Base-by-base conservation (phyloP, 2,888 invertebrate genomes). In the Marasmarcha lunaedactyla region DNA sequence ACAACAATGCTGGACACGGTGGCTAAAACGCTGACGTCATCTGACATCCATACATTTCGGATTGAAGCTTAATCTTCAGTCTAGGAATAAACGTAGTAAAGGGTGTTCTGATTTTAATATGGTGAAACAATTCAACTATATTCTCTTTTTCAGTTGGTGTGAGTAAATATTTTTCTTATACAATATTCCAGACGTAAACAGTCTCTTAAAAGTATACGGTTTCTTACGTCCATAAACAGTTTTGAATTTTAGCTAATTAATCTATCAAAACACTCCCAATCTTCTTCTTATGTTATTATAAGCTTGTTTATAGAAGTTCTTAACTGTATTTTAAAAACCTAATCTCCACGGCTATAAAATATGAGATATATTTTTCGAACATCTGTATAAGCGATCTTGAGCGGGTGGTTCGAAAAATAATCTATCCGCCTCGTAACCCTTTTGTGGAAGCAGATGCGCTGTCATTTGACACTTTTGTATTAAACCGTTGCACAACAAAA, bases 391-490 rank as follows among this genome's bases (percentile, higher is more conserved):
- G 64, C 69, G 68, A 62, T 79, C 78, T 83, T 77, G 73, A 70
- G 83, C 71, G 83, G 83, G 81, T 69, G 68, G 73, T 71, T 72
- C 71, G 78, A 72, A 79, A 81, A 83, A 81, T 81, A 81, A 81
- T 83, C 78, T 73, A 77, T 74, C 76, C 70, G 61, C 58, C 57
- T 59, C 58, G 63, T 72, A 83, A 83, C 83, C 83, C 83, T 83
- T 30, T 83, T 83, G 79, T 77, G 70, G 55, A 53, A 63, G 73
- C 83, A 83, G 83, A 83, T 83, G 83, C 73, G 78, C 76, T 76
- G 83, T 83, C 83, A 83, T 83, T 83, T 77, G 81, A 83, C 83
- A 83, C 83, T 83, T 83, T 79, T 83, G 83, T 83, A 83, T 79
- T 81, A 83, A 74, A 73, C 72, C 74, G 74, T 83, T 83, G 83